Percentiles rank a stretch among this genome's conserved stretches.
Conservation (phyloP, 1,140 invertebrate species). For the Caenorhabditis inopinata region DNA sequence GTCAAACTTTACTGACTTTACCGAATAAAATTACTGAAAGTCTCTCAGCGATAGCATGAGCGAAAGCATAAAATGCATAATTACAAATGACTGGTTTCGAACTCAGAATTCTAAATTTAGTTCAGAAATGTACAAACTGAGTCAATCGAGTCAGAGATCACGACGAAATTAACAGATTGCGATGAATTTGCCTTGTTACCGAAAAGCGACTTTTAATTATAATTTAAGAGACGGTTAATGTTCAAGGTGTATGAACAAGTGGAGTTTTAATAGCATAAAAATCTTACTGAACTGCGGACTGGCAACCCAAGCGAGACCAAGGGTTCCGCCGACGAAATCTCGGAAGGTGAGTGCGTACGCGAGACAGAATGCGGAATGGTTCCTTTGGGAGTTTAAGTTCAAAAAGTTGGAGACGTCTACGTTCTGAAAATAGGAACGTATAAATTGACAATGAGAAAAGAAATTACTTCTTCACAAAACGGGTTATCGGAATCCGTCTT, state of each 20-base stretch:
- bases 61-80: too few species aligned
- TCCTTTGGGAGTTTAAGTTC: slow-evolving; percentile 91
- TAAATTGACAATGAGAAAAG: background rate
- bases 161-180: too few species aligned
- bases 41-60: too few species aligned
- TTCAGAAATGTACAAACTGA: too few species aligned
- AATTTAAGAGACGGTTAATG: background rate
- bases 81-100: too few species aligned
- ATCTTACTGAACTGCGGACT: slow-evolving; percentile 72
- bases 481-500: slow-evolving; percentile 72
- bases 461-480: slow-evolving; percentile 86
- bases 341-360: slow-evolving; percentile 95
- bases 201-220: too few species aligned
- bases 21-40: too few species aligned
- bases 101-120: too few species aligned
- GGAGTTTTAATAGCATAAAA: background rate
- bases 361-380: slow-evolving; percentile 96
- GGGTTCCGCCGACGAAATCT: slow-evolving; percentile 91
- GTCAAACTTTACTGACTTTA: too few species aligned
- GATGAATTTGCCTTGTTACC: too few species aligned
- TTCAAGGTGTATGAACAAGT: background rate
- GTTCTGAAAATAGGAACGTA: slow-evolving; percentile 75
- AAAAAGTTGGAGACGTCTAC: slow-evolving; percentile 99
- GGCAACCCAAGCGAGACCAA: slow-evolving; percentile 97
- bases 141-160: too few species aligned